Conservation (phyloP, 64 coral and sea anemone species). For the Montipora sp. region DNA sequence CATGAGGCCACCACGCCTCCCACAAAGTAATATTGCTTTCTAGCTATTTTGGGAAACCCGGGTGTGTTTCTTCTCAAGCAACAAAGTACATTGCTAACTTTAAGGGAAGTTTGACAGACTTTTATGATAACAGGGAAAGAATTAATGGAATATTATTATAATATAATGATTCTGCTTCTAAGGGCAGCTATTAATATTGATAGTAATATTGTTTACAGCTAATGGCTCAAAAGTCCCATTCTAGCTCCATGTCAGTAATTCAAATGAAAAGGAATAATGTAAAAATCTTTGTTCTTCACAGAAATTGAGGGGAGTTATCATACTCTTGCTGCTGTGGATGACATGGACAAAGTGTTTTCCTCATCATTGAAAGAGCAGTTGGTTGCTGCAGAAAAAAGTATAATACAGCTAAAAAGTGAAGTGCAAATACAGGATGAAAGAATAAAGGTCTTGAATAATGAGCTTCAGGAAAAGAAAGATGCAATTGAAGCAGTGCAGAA, state of each 20-base stretch:
- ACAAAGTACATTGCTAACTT: too few species aligned
- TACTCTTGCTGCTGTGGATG: background rate
- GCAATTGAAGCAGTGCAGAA: background rate
- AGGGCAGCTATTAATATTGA: too few species aligned
- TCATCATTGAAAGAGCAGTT: conserved; percentile 14
- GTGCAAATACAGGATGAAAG: background rate
- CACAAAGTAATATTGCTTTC: too few species aligned
- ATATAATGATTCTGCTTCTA: too few species aligned
- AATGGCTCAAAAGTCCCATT: too few species aligned
- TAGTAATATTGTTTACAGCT: too few species aligned
- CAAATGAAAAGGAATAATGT: background rate
- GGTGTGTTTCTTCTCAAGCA: too few species aligned
- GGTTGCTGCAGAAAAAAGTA: conserved; percentile 22
- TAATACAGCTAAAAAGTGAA: conserved; percentile 28
- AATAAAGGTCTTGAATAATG: background rate
- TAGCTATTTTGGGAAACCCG: too few species aligned
- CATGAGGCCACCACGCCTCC: too few species aligned
- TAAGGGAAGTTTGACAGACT: too few species aligned
- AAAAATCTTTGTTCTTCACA: background rate
- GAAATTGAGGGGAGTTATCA: background rate
- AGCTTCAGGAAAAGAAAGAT: conserved; percentile 12
- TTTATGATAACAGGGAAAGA: too few species aligned
- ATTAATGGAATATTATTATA: too few species aligned
- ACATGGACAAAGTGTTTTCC: background rate
- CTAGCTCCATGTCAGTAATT: background rate